These are phyloP conservation scores for Battus philenor DNA, from an alignment of 1,140 invertebrate genomes.

Conservation along the genomic window DNA sequence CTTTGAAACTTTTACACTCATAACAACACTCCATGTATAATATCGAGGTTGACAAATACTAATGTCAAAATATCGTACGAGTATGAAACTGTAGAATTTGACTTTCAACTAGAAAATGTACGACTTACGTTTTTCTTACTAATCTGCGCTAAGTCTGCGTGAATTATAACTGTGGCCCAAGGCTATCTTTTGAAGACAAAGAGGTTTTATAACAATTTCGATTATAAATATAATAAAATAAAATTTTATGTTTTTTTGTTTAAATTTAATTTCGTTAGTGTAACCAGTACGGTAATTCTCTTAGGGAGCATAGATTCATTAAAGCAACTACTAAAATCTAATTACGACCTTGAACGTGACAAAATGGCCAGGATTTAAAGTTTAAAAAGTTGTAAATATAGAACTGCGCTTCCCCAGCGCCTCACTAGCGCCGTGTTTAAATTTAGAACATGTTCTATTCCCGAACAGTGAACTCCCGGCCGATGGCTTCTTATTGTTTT, in stretches of 20 bases:
- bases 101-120: neutral
- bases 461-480: constrained; percentile 62
- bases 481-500: constrained; percentile 66
- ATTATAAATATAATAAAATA: neutral
- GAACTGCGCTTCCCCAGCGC: constrained; percentile 53
- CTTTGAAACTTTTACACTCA: too few relatives aligned
- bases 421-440: constrained; percentile 65
- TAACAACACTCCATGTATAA: too few relatives aligned
- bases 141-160: too few relatives aligned
- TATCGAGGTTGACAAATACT: too few relatives aligned
- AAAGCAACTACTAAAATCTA: neutral
- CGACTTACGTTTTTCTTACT: neutral
- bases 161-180: too few relatives aligned
- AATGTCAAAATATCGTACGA: too few relatives aligned
- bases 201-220: neutral
- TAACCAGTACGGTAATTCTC: neutral
- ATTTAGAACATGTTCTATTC: constrained; percentile 71
- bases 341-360: constrained; percentile 69
- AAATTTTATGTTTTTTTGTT: neutral
- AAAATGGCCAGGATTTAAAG: constrained; percentile 59
- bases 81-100: neutral
- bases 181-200: too few relatives aligned
- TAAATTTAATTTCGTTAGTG: neutral
- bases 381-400: constrained; percentile 61
- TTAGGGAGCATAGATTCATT: neutral